Base-by-base conservation (phyloP, 2,888 invertebrate species). In the Germaria angustata region DNA sequence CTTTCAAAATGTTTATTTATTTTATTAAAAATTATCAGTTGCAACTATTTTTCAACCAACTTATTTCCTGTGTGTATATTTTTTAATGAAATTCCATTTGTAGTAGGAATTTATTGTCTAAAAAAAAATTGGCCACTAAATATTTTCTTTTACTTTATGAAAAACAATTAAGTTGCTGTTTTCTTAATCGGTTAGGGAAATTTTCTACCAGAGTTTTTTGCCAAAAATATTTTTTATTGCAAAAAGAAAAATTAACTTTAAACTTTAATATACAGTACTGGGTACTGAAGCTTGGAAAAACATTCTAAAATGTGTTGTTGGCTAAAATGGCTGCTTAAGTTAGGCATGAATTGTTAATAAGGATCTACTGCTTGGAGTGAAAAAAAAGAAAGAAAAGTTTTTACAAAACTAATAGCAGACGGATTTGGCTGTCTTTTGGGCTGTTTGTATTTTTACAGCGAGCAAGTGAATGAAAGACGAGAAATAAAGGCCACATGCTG, bases 401-500 rank as follows among this genome's bases (percentile, higher is more conserved):
- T 28, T 61, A 61, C 32, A 53, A 65, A 68, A 68, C 22, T 49
- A 59, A 34, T 34, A 51, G 34, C 32, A 71, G 66, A 81, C 65
- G 77, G 71, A 44, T 66, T 59, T 66, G 24, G 24, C 51, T 71
- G 51, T 36, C 55, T 57, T 46, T 51, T 36, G 15, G 32, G 32
- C 41, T 71, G 51, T 59, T 34, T 75, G 61, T 63, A 57, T 53
- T 57, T 71, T 41, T 8, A 13, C 69, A 28, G 41, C 17, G 32
- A 41, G 51, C 17, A 73, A 73, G 71, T 57, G 20, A 55, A 44
- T 28, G 39, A 22, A 28, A 46, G 28, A 15, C 3, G 44, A 36
- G 39, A 44, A 66, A 11, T 2, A 49, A 59, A 55, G 72, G 77
- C 72, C 59, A 59, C 77, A 55, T 80, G 80, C 75, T 80, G 80